phyloP scores from a whole-genome alignment of 2,888 invertebrate species.

The Lycophotia porphyrea region DNA sequence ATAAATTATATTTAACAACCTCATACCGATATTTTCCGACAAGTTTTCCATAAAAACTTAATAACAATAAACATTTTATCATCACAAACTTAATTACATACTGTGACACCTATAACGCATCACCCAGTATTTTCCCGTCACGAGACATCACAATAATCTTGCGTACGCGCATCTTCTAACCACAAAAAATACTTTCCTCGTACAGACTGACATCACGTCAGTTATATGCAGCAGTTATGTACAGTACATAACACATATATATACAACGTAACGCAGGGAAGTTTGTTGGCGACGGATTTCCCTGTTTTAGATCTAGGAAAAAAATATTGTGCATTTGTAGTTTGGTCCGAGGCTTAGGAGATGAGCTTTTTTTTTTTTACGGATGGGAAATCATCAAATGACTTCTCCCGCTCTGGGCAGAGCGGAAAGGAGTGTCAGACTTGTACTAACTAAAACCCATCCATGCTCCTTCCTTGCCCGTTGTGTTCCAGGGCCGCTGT shows the following conservation, averaged over 20 bases:
- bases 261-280: slow-evolving; percentile 62
- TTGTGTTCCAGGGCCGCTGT: no score
- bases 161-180: slow-evolving; percentile 39
- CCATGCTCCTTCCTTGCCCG: no score
- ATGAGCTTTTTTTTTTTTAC: no score
- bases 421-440: no score
- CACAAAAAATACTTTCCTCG: slow-evolving; percentile 57
- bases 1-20: neutral
- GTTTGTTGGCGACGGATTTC: slow-evolving; percentile 72
- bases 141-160: slow-evolving; percentile 30
- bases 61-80: slow-evolving; percentile 6
- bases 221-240: slow-evolving; percentile 14
- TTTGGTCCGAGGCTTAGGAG: slow-evolving; percentile 24
- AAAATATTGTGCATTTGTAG: slow-evolving; percentile 53
- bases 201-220: slow-evolving; percentile 35
- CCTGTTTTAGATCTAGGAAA: slow-evolving; percentile 67
- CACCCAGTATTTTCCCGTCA: slow-evolving; percentile 24
- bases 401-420: no score
- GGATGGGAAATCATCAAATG: no score
- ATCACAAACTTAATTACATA: neutral
- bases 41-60: neutral
- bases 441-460: no score
- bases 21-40: neutral
- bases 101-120: neutral
- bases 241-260: neutral